phyloP scores from a whole-genome alignment of 35 echinoderm and acorn worm species.

The Heliocidaris tuberculata region DNA sequence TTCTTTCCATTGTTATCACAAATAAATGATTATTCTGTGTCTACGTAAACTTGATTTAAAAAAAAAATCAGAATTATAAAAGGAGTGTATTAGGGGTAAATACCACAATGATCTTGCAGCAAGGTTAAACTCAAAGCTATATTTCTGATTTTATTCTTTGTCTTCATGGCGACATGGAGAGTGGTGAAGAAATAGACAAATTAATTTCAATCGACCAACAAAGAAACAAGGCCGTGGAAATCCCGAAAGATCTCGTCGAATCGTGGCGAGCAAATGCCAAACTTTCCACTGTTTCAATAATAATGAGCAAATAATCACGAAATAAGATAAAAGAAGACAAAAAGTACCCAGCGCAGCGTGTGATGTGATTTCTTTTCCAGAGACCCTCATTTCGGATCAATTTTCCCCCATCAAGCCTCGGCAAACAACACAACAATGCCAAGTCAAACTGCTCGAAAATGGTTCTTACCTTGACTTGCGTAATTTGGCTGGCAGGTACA shows the following conservation, averaged over 20 bases:
- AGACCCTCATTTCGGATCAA: constrained; percentile 2
- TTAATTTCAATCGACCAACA: not conserved
- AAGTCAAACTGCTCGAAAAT: not conserved
- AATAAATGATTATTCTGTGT: too few relatives aligned
- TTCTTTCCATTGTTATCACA: too few relatives aligned
- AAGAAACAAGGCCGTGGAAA: constrained; percentile 2
- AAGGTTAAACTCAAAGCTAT: too few relatives aligned
- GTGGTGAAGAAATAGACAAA: not conserved
- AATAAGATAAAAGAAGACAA: not conserved
- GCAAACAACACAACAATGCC: constrained; percentile 1
- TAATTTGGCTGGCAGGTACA: not conserved
- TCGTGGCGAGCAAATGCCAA: not conserved
- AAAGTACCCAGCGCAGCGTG: not conserved
- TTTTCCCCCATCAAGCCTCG: not conserved
- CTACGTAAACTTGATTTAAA: too few relatives aligned
- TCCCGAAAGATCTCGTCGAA: not conserved
- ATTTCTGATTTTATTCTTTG: not conserved
- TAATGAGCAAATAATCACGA: constrained; percentile 17
- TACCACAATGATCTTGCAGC: too few relatives aligned
- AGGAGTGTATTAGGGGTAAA: too few relatives aligned
- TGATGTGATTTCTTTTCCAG: constrained; percentile 2
- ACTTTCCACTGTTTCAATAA: constrained; percentile 3
- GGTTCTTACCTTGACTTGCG: not conserved
- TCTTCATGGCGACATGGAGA: not conserved
- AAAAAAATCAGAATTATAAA: too few relatives aligned